Evolutionary conservation across 1,140 invertebrate species (phyloP), one percentile per base, ranked within the genome.

Genomic region (Coboldia fuscipes): DNA sequence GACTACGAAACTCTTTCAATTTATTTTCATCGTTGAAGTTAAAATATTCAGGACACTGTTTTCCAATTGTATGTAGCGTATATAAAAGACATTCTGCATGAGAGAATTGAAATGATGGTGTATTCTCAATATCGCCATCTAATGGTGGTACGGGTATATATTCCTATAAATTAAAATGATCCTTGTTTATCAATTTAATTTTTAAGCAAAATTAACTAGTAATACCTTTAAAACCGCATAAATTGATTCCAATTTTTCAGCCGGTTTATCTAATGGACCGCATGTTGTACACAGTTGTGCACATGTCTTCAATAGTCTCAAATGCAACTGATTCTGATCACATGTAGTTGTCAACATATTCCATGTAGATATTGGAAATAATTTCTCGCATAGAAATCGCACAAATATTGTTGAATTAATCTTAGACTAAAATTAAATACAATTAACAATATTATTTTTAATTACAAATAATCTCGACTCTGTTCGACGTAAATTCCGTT

Each of bases 71-170:
- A 56, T 96, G 89, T 42, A 96, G 75, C 10, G 78, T 66, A 54
- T 72, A 93, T 42, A 97, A 66, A 16, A 94, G 60, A 66, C 84
- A 92, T 61, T 97, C 90, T 1, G 96, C 83, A 48, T 82, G 74
- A 30, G 85, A 86, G 51, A 94, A 93, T 46, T 93, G 74, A 26
- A 94, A 64, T 41, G 76, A 77, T 28, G 84, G 82, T 33, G 63
- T 61, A 36, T 64, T 60, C 46, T 65, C 65, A 30, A 46, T 44
- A 28, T 58, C 52, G 37, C 63, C 60, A 38, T 62, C 60, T 38
- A 73, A 57, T 38, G 82, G 77, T 29, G 85, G 84, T 43, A 82
- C 61, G 12, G 86, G 76, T 65, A 80, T 70, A 41, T 73, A 77
- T 33, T 66, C 68, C 75, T 78, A 39, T 31, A 51, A 56, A 45